A percentile compares a stretch with the other conserved stretches of the same genome.
phyloP scores from a whole-genome alignment of 2,113 vertebrate genomes.

The Pica pica region DNA sequence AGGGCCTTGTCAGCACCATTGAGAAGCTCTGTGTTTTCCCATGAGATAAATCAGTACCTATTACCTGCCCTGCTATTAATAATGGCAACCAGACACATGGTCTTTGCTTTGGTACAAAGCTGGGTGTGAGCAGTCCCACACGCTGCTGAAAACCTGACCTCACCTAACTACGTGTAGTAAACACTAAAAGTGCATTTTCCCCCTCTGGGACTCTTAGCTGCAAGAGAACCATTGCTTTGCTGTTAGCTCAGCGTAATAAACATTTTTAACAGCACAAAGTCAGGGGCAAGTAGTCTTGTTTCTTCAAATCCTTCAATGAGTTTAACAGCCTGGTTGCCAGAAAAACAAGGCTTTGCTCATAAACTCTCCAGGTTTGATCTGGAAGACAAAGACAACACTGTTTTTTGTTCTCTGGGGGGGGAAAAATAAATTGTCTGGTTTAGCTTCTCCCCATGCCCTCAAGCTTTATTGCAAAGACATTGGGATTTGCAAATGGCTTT shows the following conservation, averaged over 20 bases:
- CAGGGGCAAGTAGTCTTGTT: background rate
- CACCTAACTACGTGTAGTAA: background rate
- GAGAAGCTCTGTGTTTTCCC: background rate
- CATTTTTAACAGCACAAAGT: constrained; percentile 21
- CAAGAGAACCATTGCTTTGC: background rate
- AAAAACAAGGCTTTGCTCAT: background rate
- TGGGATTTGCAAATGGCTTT: background rate
- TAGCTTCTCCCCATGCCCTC: background rate
- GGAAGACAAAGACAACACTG: constrained; percentile 2
- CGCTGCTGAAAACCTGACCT: background rate
- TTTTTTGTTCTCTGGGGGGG: background rate
- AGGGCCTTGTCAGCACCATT: background rate
- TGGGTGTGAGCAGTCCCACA: background rate
- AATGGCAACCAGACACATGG: background rate
- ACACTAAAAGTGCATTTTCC: background rate
- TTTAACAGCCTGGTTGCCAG: constrained; percentile 14
- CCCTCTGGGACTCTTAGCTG: background rate
- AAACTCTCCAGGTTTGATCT: constrained; percentile 10
- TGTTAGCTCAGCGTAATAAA: constrained; percentile 1
- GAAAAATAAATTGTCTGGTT: background rate
- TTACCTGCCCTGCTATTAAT: background rate
- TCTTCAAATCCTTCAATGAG: background rate
- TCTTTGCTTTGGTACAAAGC: background rate
- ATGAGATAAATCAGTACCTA: background rate
- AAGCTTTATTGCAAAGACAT: background rate